These are phyloP conservation scores for Yponomeuta sedellus DNA, from an alignment of 2,888 invertebrate genomes.

Conservation along the genomic window DNA sequence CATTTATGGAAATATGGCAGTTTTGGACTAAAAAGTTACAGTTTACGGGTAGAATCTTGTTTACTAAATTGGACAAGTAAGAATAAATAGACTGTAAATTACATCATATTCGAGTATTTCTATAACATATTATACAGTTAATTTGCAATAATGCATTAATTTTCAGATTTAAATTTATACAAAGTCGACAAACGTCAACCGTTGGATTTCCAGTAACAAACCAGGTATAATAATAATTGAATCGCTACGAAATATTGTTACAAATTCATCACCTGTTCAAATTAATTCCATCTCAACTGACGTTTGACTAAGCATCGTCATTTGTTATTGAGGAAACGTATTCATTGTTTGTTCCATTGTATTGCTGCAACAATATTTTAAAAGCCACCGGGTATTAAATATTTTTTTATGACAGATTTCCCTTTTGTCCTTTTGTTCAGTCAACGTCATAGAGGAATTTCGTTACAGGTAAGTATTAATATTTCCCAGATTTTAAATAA, in stretches of 20 bases:
- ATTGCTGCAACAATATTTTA: neutral
- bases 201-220: neutral
- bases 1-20: too few relatives aligned
- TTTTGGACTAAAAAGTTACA: too few relatives aligned
- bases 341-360: conserved; percentile 3
- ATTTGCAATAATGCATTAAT: too few relatives aligned
- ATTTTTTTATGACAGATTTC: neutral
- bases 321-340: neutral
- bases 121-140: too few relatives aligned
- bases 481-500: too few relatives aligned
- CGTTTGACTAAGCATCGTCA: neutral
- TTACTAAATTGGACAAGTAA: too few relatives aligned
- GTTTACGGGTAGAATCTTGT: too few relatives aligned
- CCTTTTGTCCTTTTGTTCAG: neutral
- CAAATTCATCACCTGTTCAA: neutral
- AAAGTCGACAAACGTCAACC: too few relatives aligned
- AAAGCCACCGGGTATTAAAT: neutral
- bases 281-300: conserved; percentile 1
- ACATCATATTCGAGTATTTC: too few relatives aligned
- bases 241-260: neutral
- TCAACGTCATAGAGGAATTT: neutral
- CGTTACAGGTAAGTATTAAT: too few relatives aligned
- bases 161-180: too few relatives aligned
- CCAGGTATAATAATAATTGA: neutral
- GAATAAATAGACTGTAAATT: too few relatives aligned